Percentiles rank a stretch among this genome's conserved stretches.
phyloP scores from a whole-genome alignment of 2,888 invertebrate species.

The Zele albiditarsus region DNA sequence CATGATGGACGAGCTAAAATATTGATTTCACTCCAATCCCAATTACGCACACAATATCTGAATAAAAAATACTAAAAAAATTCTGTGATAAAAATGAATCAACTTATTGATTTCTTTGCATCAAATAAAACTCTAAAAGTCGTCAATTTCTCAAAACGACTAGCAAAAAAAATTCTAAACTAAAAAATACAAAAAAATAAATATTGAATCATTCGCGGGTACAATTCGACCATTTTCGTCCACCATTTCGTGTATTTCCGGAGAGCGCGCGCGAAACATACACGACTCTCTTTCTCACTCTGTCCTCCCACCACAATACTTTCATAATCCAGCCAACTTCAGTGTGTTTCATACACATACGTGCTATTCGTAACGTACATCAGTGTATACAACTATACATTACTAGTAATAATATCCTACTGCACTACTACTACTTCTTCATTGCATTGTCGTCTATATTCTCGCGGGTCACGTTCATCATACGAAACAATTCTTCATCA shows the following conservation, averaged over 20 bases:
- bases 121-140: too few species aligned
- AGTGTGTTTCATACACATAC: background rate
- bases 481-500: background rate
- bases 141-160: too few species aligned
- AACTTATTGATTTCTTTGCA: too few species aligned
- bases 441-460: background rate
- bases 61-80: too few species aligned
- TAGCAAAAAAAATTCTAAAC: too few species aligned
- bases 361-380: background rate
- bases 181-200: background rate
- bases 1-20: too few species aligned
- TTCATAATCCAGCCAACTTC: conserved; percentile 13
- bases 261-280: conserved; percentile 11
- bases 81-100: too few species aligned
- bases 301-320: background rate
- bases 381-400: too few species aligned
- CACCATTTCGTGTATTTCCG: background rate
- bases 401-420: too few species aligned
- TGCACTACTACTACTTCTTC: background rate
- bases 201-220: background rate
- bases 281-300: background rate
- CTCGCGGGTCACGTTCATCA: background rate
- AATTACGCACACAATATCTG: too few species aligned
- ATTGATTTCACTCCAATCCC: too few species aligned
- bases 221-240: background rate